Base-by-base conservation (phyloP, 23 tunicate genomes). In the Diplosoma virens region DNA sequence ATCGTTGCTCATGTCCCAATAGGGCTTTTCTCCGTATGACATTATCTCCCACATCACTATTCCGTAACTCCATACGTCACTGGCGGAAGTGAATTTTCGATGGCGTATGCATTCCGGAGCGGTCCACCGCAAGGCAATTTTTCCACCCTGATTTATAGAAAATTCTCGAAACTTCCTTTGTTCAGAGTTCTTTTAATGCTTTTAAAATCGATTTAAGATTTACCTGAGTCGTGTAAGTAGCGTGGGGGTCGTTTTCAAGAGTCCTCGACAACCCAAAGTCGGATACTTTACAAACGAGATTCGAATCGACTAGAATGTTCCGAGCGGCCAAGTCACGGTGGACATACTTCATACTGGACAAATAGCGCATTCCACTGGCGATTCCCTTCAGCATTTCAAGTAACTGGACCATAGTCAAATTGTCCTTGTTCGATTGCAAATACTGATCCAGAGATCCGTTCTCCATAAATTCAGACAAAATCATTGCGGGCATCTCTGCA, bases 51-150 rank as follows among this genome's bases (percentile, higher is more conserved):
- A 88, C 85, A 79, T 78, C 20, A 88, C 82, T 0, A 88, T 82
- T 14, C 95, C 95, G 82, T 75, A 88, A 71, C 95, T 88, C 95
- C 95, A 88, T 37, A 83, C 95, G 72, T 88, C 95, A 65, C 89
- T 83, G 25, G 84, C 84, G 0, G 87, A 65, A 9, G 95, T 83
- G 59, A 88, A 88, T 20, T 76, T 34, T 0, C 87, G 82, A 30
- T 45, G 37, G 14, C 77, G 82, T 41, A 88, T 76, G 33, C 84
- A 85, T 55, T 88, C 95, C 16, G 95, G 95, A 14, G 95, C 95
- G 1, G 95, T 89, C 96, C 96, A 89, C 23, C 84, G 79, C 3
- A 89, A 56, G 0, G 96, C 95, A 71, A 89, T 89, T 56, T 89
- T 89, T 11, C 96, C 96, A 35, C 96, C 96, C 95, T 88, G 78